phyloP scores from a whole-genome alignment of 2,113 vertebrate species.

The Mobula hypostoma region DNA sequence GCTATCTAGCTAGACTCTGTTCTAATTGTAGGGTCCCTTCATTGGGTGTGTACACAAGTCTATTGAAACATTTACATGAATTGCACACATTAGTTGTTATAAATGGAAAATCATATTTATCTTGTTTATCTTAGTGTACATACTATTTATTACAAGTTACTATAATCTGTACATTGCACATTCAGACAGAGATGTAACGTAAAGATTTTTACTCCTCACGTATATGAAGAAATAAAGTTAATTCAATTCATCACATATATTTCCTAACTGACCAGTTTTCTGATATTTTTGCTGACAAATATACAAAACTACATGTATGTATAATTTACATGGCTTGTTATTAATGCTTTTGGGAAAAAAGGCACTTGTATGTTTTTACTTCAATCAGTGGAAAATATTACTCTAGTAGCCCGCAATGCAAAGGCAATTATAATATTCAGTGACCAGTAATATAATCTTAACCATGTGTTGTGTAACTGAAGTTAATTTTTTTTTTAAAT shows the following conservation, averaged over 20 bases:
- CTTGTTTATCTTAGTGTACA: too few species aligned
- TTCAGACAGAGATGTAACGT: too few species aligned
- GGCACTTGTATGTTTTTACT: not conserved
- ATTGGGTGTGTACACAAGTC: not conserved
- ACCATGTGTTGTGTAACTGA: not conserved
- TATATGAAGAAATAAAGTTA: too few species aligned
- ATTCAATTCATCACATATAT: not conserved
- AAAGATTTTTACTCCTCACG: too few species aligned
- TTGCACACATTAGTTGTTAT: not conserved
- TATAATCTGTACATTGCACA: too few species aligned
- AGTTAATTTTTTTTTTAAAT: too few species aligned
- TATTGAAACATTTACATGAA: not conserved
- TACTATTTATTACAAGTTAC: too few species aligned
- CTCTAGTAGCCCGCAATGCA: not conserved
- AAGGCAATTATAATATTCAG: not conserved
- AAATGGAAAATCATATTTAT: not conserved
- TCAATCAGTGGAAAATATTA: constrained; percentile 2
- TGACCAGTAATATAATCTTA: not conserved
- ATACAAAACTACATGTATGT: not conserved
- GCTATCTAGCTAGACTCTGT: not conserved
- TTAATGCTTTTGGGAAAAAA: not conserved
- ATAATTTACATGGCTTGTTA: not conserved
- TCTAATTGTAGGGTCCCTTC: not conserved
- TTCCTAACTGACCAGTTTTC: not conserved
- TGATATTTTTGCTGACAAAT: not conserved